A percentile compares a stretch with the other conserved stretches of the same genome.
phyloP scores from a whole-genome alignment of 2,113 vertebrate genomes.

The Sinocyclocheilus maitianheensis region DNA sequence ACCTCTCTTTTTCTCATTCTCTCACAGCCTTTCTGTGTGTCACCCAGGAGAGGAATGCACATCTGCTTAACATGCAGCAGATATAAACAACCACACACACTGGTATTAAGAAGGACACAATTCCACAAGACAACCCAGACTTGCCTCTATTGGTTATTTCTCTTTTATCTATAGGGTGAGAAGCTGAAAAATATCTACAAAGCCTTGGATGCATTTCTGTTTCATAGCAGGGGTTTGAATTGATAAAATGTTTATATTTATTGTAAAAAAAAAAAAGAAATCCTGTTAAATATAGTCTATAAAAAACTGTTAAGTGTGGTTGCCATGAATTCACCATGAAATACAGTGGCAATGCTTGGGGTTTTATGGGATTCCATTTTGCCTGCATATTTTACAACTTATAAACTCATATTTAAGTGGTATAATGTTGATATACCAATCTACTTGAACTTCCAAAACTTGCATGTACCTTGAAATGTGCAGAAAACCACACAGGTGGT shows the following conservation, averaged over 20 bases:
- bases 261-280: neutral
- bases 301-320: neutral
- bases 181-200: neutral
- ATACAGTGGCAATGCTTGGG: neutral
- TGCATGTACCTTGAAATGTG: neutral
- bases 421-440: neutral
- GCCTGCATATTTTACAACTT: neutral
- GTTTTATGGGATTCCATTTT: neutral
- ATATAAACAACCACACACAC: slow-evolving; percentile 45
- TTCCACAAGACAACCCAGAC: too few relatives aligned
- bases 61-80: slow-evolving; percentile 53
- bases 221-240: neutral
- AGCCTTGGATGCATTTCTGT: neutral
- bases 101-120: neutral
- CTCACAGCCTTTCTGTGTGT: slow-evolving; percentile 28
- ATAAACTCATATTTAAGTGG: neutral
- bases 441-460: neutral
- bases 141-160: too few relatives aligned
- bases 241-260: neutral
- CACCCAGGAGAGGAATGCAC: slow-evolving; percentile 34
- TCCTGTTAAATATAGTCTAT: neutral
- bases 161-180: too few relatives aligned
- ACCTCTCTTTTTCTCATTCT: slow-evolving; percentile 14
- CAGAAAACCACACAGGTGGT: neutral
- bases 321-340: neutral